phyloP scores from a whole-genome alignment of 2,113 vertebrate species.

The Cairina moschata region DNA sequence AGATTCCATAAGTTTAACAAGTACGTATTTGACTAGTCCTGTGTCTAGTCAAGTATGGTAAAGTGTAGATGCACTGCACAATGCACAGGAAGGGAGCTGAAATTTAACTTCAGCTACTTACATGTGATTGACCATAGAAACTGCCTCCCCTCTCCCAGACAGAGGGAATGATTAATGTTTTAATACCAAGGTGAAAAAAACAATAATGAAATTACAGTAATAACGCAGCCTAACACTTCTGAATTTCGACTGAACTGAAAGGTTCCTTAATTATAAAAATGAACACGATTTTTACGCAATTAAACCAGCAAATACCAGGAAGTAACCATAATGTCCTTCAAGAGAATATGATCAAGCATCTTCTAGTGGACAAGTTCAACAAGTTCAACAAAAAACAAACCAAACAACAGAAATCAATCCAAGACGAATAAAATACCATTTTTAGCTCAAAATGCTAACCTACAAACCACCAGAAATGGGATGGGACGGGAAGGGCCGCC shows the following conservation, averaged over 20 bases:
- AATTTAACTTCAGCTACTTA: neutral
- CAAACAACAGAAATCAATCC: neutral
- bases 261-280: neutral
- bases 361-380: neutral
- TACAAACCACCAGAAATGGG: neutral
- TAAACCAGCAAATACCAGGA: neutral
- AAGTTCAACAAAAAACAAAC: neutral
- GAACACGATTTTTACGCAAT: neutral
- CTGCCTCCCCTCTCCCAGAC: neutral
- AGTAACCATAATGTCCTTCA: neutral
- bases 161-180: neutral
- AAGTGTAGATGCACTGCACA: neutral
- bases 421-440: neutral
- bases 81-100: fast-evolving
- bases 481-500: neutral
- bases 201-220: neutral
- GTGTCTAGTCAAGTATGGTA: neutral
- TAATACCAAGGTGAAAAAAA: neutral
- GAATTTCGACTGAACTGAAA: neutral
- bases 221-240: neutral
- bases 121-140: neutral
- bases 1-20: neutral
- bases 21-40: neutral
- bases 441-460: neutral
- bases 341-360: neutral